A percentile compares a stretch with the other conserved stretches of the same genome.
Evolutionary conservation across 2,113 vertebrate species (phyloP).

Genomic region (Otis tarda): DNA sequence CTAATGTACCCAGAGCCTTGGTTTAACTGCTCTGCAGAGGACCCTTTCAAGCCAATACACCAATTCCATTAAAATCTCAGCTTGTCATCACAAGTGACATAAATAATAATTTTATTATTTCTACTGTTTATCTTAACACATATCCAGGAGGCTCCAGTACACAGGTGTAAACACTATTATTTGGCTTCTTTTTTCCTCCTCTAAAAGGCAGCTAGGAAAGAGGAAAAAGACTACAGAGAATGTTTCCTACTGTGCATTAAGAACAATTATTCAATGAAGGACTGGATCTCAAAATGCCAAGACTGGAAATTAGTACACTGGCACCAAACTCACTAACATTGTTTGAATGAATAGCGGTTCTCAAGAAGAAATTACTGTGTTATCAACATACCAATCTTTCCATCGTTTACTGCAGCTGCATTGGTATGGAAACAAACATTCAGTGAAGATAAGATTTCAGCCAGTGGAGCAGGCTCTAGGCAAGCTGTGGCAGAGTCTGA

Average conservation of each 20-base stretch:
- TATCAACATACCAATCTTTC: slow-evolving; percentile 56
- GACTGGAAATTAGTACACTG: slow-evolving; percentile 5
- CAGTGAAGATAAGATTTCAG: background rate
- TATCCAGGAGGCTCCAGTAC: background rate
- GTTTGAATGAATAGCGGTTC: slow-evolving; percentile 57
- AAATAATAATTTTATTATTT: background rate
- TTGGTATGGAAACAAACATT: slow-evolving; percentile 37
- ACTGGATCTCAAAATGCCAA: slow-evolving; percentile 33
- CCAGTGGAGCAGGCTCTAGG: background rate
- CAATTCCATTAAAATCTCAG: background rate
- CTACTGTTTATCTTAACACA: background rate
- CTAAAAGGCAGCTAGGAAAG: background rate
- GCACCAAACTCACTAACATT: background rate
- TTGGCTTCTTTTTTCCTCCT: background rate
- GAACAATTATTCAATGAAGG: slow-evolving; percentile 26
- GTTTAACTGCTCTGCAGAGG: background rate
- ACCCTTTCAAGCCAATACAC: background rate
- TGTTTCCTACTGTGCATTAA: background rate
- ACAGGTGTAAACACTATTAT: background rate
- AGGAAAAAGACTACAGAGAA: background rate
- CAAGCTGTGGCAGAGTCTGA: background rate
- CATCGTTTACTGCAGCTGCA: slow-evolving; percentile 49
- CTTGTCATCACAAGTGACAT: background rate
- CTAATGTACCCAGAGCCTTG: background rate
- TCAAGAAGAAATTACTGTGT: slow-evolving; percentile 61